These are phyloP conservation scores for Capricornis sumatraensis DNA, from an alignment of 2,113 vertebrate genomes.

Conservation along the genomic window DNA sequence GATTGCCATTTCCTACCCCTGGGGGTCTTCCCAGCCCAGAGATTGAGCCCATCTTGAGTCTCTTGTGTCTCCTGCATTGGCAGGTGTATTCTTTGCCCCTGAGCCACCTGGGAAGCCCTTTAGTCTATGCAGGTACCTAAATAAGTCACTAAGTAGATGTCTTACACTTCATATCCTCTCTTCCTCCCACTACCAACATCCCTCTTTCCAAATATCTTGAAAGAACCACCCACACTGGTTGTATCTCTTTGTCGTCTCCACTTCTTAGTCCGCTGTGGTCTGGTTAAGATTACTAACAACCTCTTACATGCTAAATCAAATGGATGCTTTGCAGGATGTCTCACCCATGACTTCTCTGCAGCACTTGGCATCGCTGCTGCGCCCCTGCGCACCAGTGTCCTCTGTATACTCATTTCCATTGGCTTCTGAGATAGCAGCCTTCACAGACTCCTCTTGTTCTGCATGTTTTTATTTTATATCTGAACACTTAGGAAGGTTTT, in stretches of 20 bases:
- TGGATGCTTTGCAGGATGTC: background rate
- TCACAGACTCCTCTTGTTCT: background rate
- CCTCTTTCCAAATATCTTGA: conserved; percentile 19
- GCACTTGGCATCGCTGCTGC: background rate
- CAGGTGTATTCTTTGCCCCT: background rate
- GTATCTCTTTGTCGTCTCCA: background rate
- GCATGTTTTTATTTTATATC: background rate
- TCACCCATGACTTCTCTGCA: background rate
- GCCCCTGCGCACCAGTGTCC: background rate
- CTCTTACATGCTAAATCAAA: background rate
- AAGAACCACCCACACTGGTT: background rate
- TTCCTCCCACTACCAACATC: background rate
- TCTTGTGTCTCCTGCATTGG: background rate
- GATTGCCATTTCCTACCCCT: background rate
- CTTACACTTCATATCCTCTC: background rate
- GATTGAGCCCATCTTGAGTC: background rate
- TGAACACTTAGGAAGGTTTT: background rate
- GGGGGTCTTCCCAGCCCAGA: background rate
- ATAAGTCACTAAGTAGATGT: background rate
- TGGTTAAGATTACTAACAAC: background rate
- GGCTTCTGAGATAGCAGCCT: background rate
- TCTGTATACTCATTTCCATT: background rate
- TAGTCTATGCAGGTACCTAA: background rate
- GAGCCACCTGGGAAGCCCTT: background rate
- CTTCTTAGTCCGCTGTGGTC: background rate